A percentile compares a stretch with the other conserved stretches of the same genome.
Evolutionary conservation across 2,888 invertebrate species (phyloP).

Genomic region (Empis livida): DNA sequence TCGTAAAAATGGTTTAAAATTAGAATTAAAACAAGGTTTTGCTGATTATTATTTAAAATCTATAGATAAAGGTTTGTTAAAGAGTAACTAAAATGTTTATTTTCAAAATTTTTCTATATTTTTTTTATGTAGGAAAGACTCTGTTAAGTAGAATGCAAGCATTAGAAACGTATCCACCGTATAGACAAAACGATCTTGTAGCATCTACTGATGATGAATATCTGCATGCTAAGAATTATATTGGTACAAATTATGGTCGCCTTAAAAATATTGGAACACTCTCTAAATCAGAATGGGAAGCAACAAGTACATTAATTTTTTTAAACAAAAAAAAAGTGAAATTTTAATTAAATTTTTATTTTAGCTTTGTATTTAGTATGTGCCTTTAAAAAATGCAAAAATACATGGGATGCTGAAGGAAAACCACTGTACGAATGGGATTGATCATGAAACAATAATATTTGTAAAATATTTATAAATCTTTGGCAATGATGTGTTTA

Average conservation of each 20-base stretch:
- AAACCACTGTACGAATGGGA: constrained; percentile 42
- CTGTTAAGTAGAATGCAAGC: constrained; percentile 67
- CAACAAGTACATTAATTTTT: constrained; percentile 50
- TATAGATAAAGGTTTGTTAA: constrained; percentile 19
- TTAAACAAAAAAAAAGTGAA: constrained; percentile 2
- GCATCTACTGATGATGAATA: constrained; percentile 50
- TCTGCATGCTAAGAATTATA: constrained; percentile 52
- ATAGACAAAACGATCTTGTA: constrained; percentile 42
- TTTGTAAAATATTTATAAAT: too few species aligned
- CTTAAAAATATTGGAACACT: constrained; percentile 60
- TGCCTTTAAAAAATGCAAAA: constrained; percentile 67
- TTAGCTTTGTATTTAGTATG: constrained; percentile 70
- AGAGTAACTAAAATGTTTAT: too few species aligned
- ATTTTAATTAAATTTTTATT: constrained; percentile 26
- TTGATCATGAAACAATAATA: not conserved
- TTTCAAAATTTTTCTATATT: not conserved
- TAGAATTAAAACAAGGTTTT: constrained; percentile 59
- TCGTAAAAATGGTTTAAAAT: constrained; percentile 54
- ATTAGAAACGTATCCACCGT: constrained; percentile 60
- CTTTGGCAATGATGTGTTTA: too few species aligned
- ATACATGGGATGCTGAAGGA: constrained; percentile 48
- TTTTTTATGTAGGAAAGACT: constrained; percentile 18
- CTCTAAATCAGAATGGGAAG: constrained; percentile 86
- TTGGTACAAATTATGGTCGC: constrained; percentile 27
- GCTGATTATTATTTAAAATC: constrained; percentile 53